Base-by-base conservation (phyloP, 2,888 invertebrate genomes). In the Acronicta aceris region DNA sequence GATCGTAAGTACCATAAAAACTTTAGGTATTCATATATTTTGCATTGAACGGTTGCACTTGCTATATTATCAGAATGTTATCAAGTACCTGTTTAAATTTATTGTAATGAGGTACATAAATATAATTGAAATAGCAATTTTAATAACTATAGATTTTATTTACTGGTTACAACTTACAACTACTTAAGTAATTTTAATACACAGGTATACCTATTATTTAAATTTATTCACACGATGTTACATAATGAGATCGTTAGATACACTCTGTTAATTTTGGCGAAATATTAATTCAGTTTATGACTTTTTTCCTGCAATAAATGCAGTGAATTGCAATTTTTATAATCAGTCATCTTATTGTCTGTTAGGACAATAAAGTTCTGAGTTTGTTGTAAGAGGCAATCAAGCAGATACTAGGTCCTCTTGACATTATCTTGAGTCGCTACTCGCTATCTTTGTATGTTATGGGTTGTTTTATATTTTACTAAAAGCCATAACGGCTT, bases 221-320 rank as follows among this genome's bases (percentile, higher is more conserved):
- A 53, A 50, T 50, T 30, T 52, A 63, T 62, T 69, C 74, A 61
- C 50, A 68, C 27, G 15, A 46, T 59, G 59, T 72, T 63, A 58
- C 64, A 49, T 55, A 69, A 73, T 76, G 74, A 74, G 74, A 74
- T 77, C 77, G 56, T 72, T 50, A 21, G 21, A 21, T 21, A 49
- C 72, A 57, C 51, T 71, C 70, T 56, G 63, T 33, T 69, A 62
- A 50, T 47, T 52, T 56, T 51, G 57, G 56, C 36, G 30, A 57
- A 69, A 61, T 61, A 53, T 38, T 49, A 30, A 50, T 40, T 50
- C 42, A 16, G 30, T 50, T 50, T 43, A 17, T 12, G 3, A 2
- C 21, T 21, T 21, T 21, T 21, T 36, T 5, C 5, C n/a, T 38
- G 8, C n/a, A 38, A 38, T 38, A n/a, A 33, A n/a, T 38, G n/a